phyloP scores from a whole-genome alignment of 2,113 vertebrate species.

The Anguilla japonica region DNA sequence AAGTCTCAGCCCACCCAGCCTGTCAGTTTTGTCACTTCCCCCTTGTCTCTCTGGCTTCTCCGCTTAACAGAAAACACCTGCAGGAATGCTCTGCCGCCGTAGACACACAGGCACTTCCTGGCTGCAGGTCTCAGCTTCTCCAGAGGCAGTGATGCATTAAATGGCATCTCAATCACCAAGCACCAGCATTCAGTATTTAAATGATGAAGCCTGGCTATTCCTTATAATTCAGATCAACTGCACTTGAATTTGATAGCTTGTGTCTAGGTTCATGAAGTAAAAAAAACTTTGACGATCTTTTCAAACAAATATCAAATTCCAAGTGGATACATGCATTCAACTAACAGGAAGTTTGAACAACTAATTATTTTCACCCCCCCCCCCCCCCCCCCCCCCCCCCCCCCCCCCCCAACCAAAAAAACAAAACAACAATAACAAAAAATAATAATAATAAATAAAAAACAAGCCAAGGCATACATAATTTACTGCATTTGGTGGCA shows the following conservation, averaged over 20 bases:
- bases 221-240: background rate
- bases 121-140: constrained; percentile 2
- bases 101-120: constrained; percentile 18
- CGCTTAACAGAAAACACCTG: constrained; percentile 46
- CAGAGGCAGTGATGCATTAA: constrained; percentile 15
- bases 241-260: background rate
- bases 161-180: constrained; percentile 29
- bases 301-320: background rate
- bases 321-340: background rate
- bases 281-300: background rate
- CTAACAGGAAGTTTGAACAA: background rate
- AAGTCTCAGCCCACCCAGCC: constrained; percentile 43
- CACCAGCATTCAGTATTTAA: constrained; percentile 20
- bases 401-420: too few relatives aligned
- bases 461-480: background rate
- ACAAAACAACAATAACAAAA: too few relatives aligned
- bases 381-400: too few relatives aligned
- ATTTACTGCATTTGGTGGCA: background rate
- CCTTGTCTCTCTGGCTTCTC: constrained; percentile 24
- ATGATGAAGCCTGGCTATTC: constrained; percentile 18
- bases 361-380: background rate
- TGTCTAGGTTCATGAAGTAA: background rate
- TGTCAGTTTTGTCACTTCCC: constrained; percentile 20
- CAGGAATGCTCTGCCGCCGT: constrained; percentile 24
- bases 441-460: background rate